Conservation (phyloP, 2,113 vertebrate species). For the Bothrops jararaca region DNA sequence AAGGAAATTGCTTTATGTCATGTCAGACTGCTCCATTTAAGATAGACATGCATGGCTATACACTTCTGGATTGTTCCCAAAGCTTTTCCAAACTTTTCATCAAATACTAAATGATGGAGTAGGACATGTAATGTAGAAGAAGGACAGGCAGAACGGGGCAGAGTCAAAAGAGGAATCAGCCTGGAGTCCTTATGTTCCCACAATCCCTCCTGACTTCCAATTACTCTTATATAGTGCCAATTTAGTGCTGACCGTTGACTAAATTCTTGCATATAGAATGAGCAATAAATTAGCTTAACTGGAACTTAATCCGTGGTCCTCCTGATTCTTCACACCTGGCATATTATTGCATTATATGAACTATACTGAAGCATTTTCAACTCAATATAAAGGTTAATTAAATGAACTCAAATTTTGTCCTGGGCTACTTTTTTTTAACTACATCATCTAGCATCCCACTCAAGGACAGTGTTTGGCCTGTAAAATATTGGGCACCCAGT, state of each 20-base stretch:
- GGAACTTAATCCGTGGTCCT: no score
- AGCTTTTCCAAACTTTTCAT: neutral
- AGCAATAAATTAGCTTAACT: no score
- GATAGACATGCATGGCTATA: neutral
- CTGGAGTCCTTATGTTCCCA: neutral
- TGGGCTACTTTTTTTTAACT: neutral
- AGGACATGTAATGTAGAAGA: neutral
- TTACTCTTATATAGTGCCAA: neutral
- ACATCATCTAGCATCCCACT: neutral
- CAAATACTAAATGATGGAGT: neutral
- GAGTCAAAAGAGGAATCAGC: neutral
- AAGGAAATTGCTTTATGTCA: neutral
- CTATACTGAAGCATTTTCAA: neutral
- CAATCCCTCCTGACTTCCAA: neutral
- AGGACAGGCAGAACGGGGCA: neutral
- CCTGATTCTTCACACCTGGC: no score
- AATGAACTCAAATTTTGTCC: neutral
- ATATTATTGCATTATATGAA: neutral
- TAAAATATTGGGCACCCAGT: neutral
- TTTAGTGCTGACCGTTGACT: neutral
- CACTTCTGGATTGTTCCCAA: neutral
- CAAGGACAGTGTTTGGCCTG: neutral
- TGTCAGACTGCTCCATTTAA: neutral
- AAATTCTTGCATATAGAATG: no score
- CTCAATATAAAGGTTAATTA: neutral